Conservation (phyloP, 1,140 invertebrate genomes). For the Ceratina australensis region DNA sequence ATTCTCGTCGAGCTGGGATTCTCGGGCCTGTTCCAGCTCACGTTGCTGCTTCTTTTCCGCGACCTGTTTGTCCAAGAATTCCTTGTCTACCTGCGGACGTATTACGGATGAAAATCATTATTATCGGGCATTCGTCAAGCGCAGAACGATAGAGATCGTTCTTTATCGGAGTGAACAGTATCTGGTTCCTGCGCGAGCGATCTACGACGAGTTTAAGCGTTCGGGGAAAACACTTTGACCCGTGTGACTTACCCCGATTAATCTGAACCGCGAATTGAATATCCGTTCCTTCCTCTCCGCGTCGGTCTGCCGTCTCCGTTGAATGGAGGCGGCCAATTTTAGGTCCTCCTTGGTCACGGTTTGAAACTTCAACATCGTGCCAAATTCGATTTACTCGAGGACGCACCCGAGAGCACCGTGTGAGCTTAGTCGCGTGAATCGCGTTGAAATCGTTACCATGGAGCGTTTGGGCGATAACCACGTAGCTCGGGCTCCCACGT, state of each 20-base stretch:
- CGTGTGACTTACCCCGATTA: slow-evolving; percentile 86
- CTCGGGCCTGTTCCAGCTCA: slow-evolving; percentile 81
- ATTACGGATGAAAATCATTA: slow-evolving; percentile 16
- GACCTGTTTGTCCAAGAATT: slow-evolving; percentile 87
- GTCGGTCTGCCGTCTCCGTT: slow-evolving; percentile 86
- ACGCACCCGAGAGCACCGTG: background rate
- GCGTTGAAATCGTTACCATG: slow-evolving; percentile 64
- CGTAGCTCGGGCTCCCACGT: background rate
- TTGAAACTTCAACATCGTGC: slow-evolving; percentile 81
- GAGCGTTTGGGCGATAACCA: slow-evolving; percentile 57
- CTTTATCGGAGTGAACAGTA: background rate
- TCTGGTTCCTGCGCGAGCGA: background rate
- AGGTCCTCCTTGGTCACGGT: slow-evolving; percentile 83
- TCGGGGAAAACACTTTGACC: background rate
- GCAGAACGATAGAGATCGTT: background rate
- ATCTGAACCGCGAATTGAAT: slow-evolving; percentile 88
- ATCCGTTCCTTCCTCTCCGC: slow-evolving; percentile 89
- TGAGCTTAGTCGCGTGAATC: slow-evolving; percentile 19
- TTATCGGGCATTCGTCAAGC: background rate
- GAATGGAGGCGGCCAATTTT: slow-evolving; percentile 88
- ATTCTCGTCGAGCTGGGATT: slow-evolving; percentile 83
- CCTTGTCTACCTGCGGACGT: slow-evolving; percentile 85
- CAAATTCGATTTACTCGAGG: slow-evolving; percentile 14
- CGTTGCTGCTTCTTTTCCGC: slow-evolving; percentile 84
- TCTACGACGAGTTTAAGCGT: background rate